Evolutionary conservation across 2,113 vertebrate species (phyloP).

Genomic region (Phalacrocorax carbo): DNA sequence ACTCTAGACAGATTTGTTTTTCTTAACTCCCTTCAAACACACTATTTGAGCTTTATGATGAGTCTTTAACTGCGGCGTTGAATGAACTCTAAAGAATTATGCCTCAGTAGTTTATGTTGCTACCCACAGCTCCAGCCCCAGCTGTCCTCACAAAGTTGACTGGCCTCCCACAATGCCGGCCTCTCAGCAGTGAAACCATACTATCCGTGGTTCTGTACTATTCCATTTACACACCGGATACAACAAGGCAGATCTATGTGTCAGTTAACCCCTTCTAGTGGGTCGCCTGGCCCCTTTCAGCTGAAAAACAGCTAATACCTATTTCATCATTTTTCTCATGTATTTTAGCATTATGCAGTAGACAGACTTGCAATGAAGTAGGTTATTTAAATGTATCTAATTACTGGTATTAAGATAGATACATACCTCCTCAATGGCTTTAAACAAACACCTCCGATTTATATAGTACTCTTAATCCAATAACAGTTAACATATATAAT

Average conservation of each 20-base stretch:
- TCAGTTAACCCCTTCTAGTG: not conserved
- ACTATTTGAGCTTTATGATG: not conserved
- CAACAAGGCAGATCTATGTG: not conserved
- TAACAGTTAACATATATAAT: not conserved
- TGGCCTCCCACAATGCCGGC: not conserved
- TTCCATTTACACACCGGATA: not conserved
- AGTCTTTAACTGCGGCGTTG: not conserved
- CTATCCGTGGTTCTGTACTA: not conserved
- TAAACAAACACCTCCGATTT: not conserved
- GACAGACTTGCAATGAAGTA: not conserved
- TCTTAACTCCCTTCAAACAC: not conserved
- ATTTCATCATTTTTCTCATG: not conserved
- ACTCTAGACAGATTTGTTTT: not conserved
- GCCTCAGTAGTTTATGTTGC: not conserved
- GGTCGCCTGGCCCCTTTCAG: not conserved
- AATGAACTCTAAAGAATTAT: not conserved
- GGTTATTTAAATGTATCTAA: not conserved
- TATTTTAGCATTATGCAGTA: not conserved
- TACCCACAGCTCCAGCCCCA: not conserved
- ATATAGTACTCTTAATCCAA: not conserved
- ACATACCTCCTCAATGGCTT: not conserved
- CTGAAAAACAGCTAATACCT: not conserved
- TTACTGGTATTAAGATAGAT: not conserved
- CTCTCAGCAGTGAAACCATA: not conserved
- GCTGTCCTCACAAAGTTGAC: not conserved